Base-by-base conservation (phyloP, 2,113 vertebrate species). In the Hippoglossus stenolepis region DNA sequence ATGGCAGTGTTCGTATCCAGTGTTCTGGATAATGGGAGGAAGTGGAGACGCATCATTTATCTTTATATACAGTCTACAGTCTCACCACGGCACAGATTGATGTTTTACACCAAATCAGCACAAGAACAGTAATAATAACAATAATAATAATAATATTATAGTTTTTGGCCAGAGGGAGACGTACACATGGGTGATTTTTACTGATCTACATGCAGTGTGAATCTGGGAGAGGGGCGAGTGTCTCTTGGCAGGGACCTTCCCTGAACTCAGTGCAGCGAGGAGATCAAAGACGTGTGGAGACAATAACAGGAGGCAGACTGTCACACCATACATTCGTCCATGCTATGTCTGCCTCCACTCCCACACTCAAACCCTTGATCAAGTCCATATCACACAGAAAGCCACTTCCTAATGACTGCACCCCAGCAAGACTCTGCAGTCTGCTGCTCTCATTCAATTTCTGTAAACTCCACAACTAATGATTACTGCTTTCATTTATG, bases 201-300 rank as follows among this genome's bases (percentile, higher is more conserved):
- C 58, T 68, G 64, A 83, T 87, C 74, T 61, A 57, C 64, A 80
- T 61, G 67, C 76, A 75, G 61, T 51, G 51, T 21, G 69, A 62
- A 75, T 86, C 71, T 49, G 20, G 10, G 68, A 60, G 79, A 61
- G 66, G 73, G 21, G 10, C 57, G 63, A 60, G 77, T 73, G 38
- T 78, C 71, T 73, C 38, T 74, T 75, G 74, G 77, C 79, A 79
- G 70, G 23, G 69, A 83, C 53, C 68, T 74, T 68, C 71, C 54
- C 35, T 61, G 26, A 67, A 72, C 66, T 84, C 9, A 65, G 65
- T 53, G 85, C 80, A 75, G 73, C 82, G 77, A 78, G 67, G 75
- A 73, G 79, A 90, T 85, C 75, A 87, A 90, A 87, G 51, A 61
- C 35, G 75, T 79, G 65, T 82, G 61, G 70, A 89, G 70, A 86